phyloP scores from a whole-genome alignment of 2,113 vertebrate genomes.

The Podocnemis expansa region DNA sequence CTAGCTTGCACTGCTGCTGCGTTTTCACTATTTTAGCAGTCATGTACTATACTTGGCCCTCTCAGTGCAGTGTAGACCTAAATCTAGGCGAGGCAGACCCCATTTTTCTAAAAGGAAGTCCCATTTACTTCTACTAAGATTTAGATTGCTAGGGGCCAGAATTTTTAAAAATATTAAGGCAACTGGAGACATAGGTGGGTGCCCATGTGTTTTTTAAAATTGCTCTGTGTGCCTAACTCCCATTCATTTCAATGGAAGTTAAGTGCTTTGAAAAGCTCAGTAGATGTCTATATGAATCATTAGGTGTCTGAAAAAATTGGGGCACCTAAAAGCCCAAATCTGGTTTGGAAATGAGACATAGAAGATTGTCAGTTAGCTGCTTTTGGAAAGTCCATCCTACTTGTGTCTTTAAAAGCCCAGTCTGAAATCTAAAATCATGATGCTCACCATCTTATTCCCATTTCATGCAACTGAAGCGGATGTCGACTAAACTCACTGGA shows the following conservation, averaged over 20 bases:
- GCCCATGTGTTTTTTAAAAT: background rate
- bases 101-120: background rate
- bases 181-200: background rate
- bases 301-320: background rate
- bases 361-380: too few relatives aligned
- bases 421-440: too few relatives aligned
- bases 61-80: too few relatives aligned
- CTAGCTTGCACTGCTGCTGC: too few relatives aligned
- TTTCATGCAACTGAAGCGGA: background rate
- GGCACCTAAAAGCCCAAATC: background rate
- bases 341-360: background rate
- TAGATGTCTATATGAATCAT: background rate
- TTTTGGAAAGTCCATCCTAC: too few relatives aligned
- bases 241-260: background rate
- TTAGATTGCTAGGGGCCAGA: background rate
- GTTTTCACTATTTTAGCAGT: too few relatives aligned
- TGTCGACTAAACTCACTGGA: background rate
- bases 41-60: too few relatives aligned
- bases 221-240: background rate
- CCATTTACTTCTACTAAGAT: background rate
- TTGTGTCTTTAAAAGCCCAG: too few relatives aligned
- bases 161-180: background rate
- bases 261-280: background rate
- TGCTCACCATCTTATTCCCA: background rate
- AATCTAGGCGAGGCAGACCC: background rate